Evolutionary conservation across 2,888 invertebrate genomes (phyloP), one percentile per base, ranked within the genome.

Genomic region (Eupithecia vulgata): DNA sequence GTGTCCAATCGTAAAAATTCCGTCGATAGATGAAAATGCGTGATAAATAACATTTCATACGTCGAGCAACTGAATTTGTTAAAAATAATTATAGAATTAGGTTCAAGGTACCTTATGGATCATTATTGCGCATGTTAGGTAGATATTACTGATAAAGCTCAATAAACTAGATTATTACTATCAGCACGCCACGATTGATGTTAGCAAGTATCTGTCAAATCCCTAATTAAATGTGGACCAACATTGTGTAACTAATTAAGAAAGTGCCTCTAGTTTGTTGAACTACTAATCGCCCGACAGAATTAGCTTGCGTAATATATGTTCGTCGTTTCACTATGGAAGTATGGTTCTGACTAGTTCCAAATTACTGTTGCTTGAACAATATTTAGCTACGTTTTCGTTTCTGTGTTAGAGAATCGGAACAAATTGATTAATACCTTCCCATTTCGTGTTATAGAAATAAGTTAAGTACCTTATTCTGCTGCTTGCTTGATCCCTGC

Each of bases 261-360:
- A 79, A 85, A 85, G 82, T 79, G 80, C 77, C 81, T 78, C 79
- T 81, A 81, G 84, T 84, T 83, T 80, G 82, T 83, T 84, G 81
- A 82, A 83, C 82, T 83, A 80, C 81, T 84, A 87, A 85, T 85
- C 82, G 83, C 76, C 21, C 75, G 75, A 77, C 80, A 78, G 79
- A 85, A 87, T 87, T 84, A 85, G 81, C 82, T 83, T 81, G 79
- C 81, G 80, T 85, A 81, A 83, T 83, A 81, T 83, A 85, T 82
- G 81, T 77, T n/a, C 30, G 77, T 81, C 82, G 82, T 81, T 80
- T 71, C 71, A 75, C 78, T 80, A 81, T 81, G 76, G 78, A 76
- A 67, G 74, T 75, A 83, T 81, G 77, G 78, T 76, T 73, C 71
- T 74, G 75, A 79, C 79, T 76, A 71, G 69, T 77, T 77, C 71